Evolutionary conservation across 2,888 invertebrate genomes (phyloP).

Genomic region (Punctoribates punctum): DNA sequence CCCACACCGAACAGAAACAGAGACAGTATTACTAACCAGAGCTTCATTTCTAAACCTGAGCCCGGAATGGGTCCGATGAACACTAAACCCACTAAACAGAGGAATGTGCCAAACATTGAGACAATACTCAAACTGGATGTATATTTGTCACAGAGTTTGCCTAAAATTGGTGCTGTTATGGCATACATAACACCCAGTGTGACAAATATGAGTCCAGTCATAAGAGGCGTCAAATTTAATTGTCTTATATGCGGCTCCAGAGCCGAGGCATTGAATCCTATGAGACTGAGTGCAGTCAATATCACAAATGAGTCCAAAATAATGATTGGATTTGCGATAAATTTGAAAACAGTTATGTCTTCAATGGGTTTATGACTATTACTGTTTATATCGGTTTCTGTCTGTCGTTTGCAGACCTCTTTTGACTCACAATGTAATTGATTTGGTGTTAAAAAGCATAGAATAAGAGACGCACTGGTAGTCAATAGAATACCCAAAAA

Average conservation of each 20-base stretch:
- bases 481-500: slow-evolving; percentile 71
- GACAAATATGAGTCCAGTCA: slow-evolving; percentile 74
- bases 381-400: neutral
- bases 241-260: slow-evolving; percentile 76
- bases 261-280: slow-evolving; percentile 81
- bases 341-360: neutral
- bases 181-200: slow-evolving; percentile 77
- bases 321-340: slow-evolving; percentile 31
- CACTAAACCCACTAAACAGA: slow-evolving; percentile 27
- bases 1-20: slow-evolving; percentile 40
- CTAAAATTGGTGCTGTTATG: slow-evolving; percentile 59
- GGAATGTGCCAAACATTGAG: slow-evolving; percentile 22
- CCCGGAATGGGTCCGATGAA: slow-evolving; percentile 39
- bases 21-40: slow-evolving; percentile 14
- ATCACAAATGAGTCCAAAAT: slow-evolving; percentile 38
- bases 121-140: neutral
- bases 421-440: neutral
- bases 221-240: slow-evolving; percentile 58
- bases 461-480: slow-evolving; percentile 50
- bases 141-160: slow-evolving; percentile 34
- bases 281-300: slow-evolving; percentile 51
- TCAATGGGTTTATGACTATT: neutral
- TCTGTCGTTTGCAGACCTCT: neutral
- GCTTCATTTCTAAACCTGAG: neutral
- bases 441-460: neutral